Conservation (phyloP, 2,113 vertebrate genomes). For the Charina bottae region DNA sequence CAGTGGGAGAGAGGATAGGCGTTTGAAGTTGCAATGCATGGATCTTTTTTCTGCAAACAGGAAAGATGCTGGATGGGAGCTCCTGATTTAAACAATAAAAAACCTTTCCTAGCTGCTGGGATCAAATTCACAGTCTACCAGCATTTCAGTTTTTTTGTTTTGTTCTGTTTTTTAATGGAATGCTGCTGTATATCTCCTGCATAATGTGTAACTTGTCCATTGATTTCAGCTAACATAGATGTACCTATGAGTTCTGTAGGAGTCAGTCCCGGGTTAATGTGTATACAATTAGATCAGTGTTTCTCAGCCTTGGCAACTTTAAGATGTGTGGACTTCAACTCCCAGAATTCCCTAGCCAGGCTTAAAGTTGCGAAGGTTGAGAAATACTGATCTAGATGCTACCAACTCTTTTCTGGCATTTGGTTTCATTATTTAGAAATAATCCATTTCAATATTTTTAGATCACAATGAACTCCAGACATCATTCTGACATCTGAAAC, state of each 20-base stretch:
- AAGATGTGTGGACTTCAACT: no score
- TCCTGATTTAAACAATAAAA: not conserved
- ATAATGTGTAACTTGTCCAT: not conserved
- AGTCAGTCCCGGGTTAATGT: not conserved
- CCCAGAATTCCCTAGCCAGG: no score
- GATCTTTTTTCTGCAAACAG: not conserved
- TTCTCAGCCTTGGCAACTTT: no score
- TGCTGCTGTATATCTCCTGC: not conserved
- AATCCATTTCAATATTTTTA: not conserved
- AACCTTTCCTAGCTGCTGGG: not conserved
- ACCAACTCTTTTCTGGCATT: not conserved
- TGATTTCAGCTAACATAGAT: not conserved
- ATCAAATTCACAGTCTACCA: not conserved
- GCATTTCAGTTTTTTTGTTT: not conserved
- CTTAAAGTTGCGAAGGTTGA: no score
- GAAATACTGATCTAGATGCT: not conserved
- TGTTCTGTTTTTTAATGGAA: not conserved
- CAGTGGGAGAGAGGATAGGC: not conserved
- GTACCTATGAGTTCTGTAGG: not conserved
- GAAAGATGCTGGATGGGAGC: not conserved
- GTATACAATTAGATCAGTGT: not conserved
- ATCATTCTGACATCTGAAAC: not conserved
- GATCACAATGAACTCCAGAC: not conserved
- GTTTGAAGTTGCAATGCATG: not conserved
- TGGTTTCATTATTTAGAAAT: not conserved